These are phyloP conservation scores for Procavia capensis DNA, from an alignment of 2,113 vertebrate species.

Conservation along the genomic window DNA sequence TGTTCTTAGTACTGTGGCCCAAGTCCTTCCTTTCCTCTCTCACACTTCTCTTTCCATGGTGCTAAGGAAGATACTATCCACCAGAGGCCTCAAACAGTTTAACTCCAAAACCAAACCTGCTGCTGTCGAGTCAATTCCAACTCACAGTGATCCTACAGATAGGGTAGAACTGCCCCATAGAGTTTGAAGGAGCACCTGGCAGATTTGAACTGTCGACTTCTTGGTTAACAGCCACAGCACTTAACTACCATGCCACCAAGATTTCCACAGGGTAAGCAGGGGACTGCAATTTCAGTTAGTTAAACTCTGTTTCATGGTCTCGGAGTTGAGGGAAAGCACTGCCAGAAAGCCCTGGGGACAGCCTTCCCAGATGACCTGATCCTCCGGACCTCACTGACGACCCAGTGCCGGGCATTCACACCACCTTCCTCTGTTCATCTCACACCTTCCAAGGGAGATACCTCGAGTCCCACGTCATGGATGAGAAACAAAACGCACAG, in stretches of 20 bases:
- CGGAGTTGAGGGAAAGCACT: neutral
- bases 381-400: neutral
- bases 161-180: neutral
- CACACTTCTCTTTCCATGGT: neutral
- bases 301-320: neutral
- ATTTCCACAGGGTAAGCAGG: neutral
- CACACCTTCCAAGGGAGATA: neutral
- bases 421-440: fast-evolving
- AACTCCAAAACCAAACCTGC: too few species aligned
- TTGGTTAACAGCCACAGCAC: neutral
- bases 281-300: neutral
- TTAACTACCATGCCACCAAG: neutral
- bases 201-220: neutral
- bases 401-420: fast-evolving
- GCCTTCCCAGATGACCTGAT: fast-evolving
- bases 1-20: too few species aligned
- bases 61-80: fast-evolving
- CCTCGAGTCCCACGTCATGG: neutral
- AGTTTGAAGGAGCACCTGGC: neutral
- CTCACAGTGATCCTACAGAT: neutral
- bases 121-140: neutral
- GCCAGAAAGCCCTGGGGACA: neutral
- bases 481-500: neutral
- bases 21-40: neutral
- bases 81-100: neutral